phyloP scores from a whole-genome alignment of 2,113 vertebrate genomes.

The human (Homo sapiens) region DNA sequence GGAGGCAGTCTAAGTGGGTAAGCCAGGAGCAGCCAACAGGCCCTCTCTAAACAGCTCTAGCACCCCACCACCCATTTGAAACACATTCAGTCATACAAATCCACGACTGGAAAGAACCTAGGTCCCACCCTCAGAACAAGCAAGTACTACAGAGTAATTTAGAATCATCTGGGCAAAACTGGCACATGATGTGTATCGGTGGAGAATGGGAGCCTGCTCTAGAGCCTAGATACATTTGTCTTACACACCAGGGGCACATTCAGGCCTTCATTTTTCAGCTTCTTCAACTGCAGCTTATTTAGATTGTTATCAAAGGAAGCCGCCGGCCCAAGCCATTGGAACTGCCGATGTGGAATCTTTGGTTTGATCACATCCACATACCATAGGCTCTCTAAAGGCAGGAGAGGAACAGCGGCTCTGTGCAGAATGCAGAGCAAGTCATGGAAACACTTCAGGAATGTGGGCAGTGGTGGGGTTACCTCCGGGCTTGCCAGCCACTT shows the following conservation, averaged over 20 bases:
- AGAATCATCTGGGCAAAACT: neutral
- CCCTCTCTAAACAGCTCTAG: slow-evolving; percentile 32
- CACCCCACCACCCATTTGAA: neutral
- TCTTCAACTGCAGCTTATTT: slow-evolving; percentile 54
- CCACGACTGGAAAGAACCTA: slow-evolving; percentile 1
- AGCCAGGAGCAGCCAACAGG: neutral
- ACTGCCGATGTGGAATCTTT: slow-evolving; percentile 34
- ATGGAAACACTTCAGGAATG: slow-evolving; percentile 46
- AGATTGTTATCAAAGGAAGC: slow-evolving; percentile 63
- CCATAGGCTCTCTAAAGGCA: slow-evolving; percentile 38
- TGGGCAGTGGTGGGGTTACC: slow-evolving; percentile 63
- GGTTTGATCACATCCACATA: slow-evolving; percentile 56
- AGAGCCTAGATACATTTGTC: neutral
- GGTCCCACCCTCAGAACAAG: neutral
- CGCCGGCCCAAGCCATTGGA: neutral
- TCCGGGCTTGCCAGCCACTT: slow-evolving; percentile 63
- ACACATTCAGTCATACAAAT: fast-evolving
- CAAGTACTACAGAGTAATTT: neutral
- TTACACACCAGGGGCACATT: neutral
- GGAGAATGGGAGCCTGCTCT: slow-evolving; percentile 44
- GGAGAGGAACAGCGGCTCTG: slow-evolving; percentile 52
- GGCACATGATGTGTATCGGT: fast-evolving
- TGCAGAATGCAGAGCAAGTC: slow-evolving; percentile 55
- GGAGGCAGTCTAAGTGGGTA: fast-evolving
- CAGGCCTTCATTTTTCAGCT: slow-evolving; percentile 21